phyloP scores from a whole-genome alignment of 1,140 invertebrate genomes.

The Caenorhabditis elegans region DNA sequence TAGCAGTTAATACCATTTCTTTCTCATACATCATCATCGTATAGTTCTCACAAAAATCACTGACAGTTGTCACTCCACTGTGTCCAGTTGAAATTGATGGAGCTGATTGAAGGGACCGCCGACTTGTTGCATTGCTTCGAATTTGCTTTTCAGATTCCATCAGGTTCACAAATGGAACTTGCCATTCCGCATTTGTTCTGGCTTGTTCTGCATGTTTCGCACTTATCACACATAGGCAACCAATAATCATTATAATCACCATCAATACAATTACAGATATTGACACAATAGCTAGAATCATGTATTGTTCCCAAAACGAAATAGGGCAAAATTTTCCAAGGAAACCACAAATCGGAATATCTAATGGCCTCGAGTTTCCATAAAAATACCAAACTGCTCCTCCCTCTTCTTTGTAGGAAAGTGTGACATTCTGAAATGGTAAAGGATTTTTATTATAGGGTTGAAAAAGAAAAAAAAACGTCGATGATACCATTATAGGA shows the following conservation, averaged over 20 bases:
- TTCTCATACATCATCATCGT: conserved; percentile 51
- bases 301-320: conserved; percentile 34
- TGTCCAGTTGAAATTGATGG: not conserved
- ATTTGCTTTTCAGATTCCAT: not conserved
- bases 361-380: not conserved
- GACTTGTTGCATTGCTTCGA: conserved; percentile 31
- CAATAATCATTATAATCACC: not conserved
- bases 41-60: conserved; percentile 28
- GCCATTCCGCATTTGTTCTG: conserved; percentile 40
- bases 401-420: conserved; percentile 15
- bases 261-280: not conserved
- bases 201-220: not conserved
- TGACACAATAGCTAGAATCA: conserved; percentile 18
- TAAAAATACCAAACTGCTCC: not conserved
- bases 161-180: conserved; percentile 22
- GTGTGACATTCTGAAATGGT: not conserved
- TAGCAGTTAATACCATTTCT: not conserved
- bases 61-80: not conserved
- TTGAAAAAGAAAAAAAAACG: not conserved
- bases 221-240: not conserved
- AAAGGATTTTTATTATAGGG: too few species aligned
- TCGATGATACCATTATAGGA: not conserved
- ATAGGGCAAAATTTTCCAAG: conserved; percentile 34
- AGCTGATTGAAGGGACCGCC: not conserved
- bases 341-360: conserved; percentile 39